Base-by-base conservation (phyloP, 2,888 invertebrate species). In the Chalcis sispes region DNA sequence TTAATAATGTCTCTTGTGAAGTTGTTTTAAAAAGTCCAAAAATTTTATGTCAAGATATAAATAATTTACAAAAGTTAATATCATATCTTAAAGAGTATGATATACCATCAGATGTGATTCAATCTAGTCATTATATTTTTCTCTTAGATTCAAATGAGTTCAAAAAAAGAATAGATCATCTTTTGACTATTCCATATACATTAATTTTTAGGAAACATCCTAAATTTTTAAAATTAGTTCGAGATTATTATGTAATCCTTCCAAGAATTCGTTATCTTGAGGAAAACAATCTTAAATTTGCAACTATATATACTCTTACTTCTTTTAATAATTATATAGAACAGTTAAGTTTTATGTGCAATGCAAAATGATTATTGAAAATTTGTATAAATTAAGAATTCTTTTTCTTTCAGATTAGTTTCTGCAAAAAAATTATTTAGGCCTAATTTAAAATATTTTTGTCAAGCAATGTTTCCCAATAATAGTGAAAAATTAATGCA, bases 151-250 rank as follows among this genome's bases (percentile, higher is more conserved):
- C 93, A 0, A 89, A 90, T 29, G 92, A 92, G 0, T 90, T 95
- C 0, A 83, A 90, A 20, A 85, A 90, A 46, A 90, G 94, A 7
- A 85, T 95, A 1, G 86, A 91, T 0, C 91, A 91, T 77, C 85
- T 95, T 0, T 88, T 89, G 54, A 89, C 86, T 36, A 89, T 91
- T 29, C 92, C 92, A 40, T 93, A 94, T 82, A 92, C 94, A 77
- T 87, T 90, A 81, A 89, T 93, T 0, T 86, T 94, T 27, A 88
- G 89, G 18, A 89, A 91, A 10, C 92, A 94, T 89, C 92, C 92
- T 1, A 90, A 91, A 77, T 90, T 94, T 78, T 82, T 92, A 4
- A 83, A 86, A 23, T 79, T 93, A 20, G 87, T 93, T 2, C 83
- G 90, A 58, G 89, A 89, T 80, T 90, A 91, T 75, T 89, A 89